phyloP scores from a whole-genome alignment of 2,888 invertebrate species.

The Pterobdella sp. region DNA sequence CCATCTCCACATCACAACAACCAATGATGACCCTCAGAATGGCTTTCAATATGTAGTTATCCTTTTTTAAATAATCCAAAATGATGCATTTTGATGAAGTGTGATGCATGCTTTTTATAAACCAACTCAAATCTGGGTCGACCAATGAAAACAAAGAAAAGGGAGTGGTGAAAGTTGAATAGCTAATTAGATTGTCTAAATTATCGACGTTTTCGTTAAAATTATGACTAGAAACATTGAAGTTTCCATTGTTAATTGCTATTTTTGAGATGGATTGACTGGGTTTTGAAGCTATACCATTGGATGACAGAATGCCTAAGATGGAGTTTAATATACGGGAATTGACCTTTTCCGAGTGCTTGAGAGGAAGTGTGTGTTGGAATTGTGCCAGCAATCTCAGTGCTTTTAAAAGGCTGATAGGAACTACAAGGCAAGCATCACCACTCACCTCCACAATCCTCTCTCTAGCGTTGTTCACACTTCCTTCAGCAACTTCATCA shows the following conservation, averaged over 20 bases:
- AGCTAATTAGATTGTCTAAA: neutral
- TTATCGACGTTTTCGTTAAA: too few species aligned
- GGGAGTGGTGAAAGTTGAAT: constrained; percentile 4
- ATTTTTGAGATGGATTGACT: constrained; percentile 11
- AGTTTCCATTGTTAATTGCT: neutral
- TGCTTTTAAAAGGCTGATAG: neutral
- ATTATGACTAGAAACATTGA: neutral
- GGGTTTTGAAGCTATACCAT: too few species aligned
- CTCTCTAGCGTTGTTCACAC: neutral
- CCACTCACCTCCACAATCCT: constrained; percentile 5
- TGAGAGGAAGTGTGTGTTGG: neutral
- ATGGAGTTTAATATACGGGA: too few species aligned
- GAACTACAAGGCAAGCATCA: neutral
- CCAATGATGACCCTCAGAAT: neutral
- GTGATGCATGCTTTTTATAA: constrained; percentile 18
- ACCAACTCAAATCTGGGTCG: constrained; percentile 16
- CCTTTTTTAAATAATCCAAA: neutral
- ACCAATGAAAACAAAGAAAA: constrained; percentile 22
- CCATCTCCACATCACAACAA: too few species aligned
- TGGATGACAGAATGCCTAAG: neutral
- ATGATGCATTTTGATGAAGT: neutral
- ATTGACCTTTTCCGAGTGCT: neutral
- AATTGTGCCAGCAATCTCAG: constrained; percentile 12
- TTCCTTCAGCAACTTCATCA: neutral
- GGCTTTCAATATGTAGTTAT: neutral